These are phyloP conservation scores for Barbus barbus DNA, from an alignment of 2,113 vertebrate genomes.

Conservation along the genomic window DNA sequence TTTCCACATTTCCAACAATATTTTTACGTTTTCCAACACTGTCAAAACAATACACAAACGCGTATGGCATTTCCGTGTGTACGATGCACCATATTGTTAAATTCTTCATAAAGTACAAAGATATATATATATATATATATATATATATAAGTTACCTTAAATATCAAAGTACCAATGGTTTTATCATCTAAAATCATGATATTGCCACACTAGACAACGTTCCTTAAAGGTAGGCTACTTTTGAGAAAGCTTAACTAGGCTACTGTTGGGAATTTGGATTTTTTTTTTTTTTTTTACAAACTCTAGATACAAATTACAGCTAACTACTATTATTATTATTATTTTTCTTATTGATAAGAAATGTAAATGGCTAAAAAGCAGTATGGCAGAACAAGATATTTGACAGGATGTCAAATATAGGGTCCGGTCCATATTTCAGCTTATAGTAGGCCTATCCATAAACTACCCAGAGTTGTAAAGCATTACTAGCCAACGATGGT, in stretches of 20 bases:
- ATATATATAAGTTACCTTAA: neutral
- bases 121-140: no score
- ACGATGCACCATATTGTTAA: neutral
- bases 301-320: neutral
- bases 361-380: neutral
- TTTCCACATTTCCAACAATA: neutral
- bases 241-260: neutral
- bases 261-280: neutral
- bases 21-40: neutral
- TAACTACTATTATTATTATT: no score
- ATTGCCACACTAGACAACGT: neutral
- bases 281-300: no score
- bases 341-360: neutral
- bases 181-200: neutral
- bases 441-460: neutral
- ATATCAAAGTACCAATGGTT: neutral
- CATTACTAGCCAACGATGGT: no score
- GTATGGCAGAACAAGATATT: neutral
- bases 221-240: no score
- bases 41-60: neutral
- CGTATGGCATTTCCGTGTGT: neutral
- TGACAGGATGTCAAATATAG: neutral
- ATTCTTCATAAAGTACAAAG: neutral
- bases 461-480: no score
- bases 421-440: neutral